Base-by-base conservation (phyloP, 2,888 invertebrate species). In the Epicampocera succincta region DNA sequence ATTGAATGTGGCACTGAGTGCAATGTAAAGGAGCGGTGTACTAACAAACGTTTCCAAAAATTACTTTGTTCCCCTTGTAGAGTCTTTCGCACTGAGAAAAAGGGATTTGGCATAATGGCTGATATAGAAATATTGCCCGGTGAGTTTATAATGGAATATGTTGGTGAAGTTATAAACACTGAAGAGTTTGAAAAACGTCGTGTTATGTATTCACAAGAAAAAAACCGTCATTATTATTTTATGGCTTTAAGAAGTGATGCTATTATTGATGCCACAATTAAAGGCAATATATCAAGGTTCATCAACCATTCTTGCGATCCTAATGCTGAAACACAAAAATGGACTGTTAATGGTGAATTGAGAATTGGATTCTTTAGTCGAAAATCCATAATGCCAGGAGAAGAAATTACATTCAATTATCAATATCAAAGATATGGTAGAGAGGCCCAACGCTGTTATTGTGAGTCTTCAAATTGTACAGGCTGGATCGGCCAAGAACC, bases 231-330 rank as follows among this genome's bases (percentile, higher is more conserved):
- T 91, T 98, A 98, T 90, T 99, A 99, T 91, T 99, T 99, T 90
- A 99, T 99, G 99, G 96, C 98, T 0, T 92, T 99, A 56, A 95
- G 97, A 88, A 95, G 96, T 0, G 98, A 98, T 91, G 95, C 96
- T 81, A 95, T 97, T 73, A 99, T 99, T 80, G 99, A 99, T 92
- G 99, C 99, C 1, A 99, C 99, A 0, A 92, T 94, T 86, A 98
- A 96, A 91, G 99, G 99, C 40, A 99, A 99, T 90, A 95, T 97
- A 79, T 99, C 99, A 0, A 93, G 99, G 48, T 99, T 99, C 89
- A 98, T 99, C 86, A 99, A 99, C 91, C 99, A 99, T 90, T 98
- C 98, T 56, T 99, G 99, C 90, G 98, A 99, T 86, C 99, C 99
- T 0, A 99, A 99, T 90, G 97, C 98, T 3, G 98, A 98, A 92